Percentiles rank a stretch among this genome's conserved stretches.
Conservation (phyloP, 2,113 vertebrate species). For the Chamaea fasciata region DNA sequence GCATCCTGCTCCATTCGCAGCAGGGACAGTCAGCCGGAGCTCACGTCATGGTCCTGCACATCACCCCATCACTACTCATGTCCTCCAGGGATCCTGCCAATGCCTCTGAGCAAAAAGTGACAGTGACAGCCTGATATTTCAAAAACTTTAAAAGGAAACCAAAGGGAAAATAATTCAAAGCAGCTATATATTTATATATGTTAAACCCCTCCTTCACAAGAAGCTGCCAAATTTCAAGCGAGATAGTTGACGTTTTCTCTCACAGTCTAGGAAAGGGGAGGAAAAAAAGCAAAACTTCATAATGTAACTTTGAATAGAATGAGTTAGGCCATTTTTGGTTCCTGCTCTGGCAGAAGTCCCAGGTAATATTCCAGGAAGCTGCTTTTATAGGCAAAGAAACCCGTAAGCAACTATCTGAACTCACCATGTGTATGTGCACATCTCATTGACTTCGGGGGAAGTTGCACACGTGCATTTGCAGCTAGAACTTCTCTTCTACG, state of each 20-base stretch:
- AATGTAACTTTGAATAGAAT: neutral
- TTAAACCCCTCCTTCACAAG: neutral
- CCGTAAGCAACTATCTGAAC: neutral
- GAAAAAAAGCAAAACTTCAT: neutral
- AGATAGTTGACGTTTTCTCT: neutral
- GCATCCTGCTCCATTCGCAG: neutral
- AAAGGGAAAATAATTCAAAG: conserved; percentile 7
- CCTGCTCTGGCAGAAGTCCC: conserved; percentile 13
- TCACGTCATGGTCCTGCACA: neutral
- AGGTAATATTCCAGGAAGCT: conserved; percentile 18
- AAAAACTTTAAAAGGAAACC: neutral
- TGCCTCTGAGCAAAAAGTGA: neutral
- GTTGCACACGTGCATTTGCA: neutral
- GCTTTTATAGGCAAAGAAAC: neutral
- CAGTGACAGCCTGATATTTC: neutral
- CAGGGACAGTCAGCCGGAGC: neutral
- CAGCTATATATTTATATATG: neutral
- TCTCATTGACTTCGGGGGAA: neutral
- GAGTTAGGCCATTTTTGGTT: neutral
- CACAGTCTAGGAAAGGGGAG: neutral
- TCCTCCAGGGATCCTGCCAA: conserved; percentile 5
- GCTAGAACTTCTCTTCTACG: neutral
- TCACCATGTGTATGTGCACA: neutral
- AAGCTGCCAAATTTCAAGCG: neutral
- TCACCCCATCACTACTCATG: neutral